Conservation (phyloP, 2,797 vertebrate genomes). For the Tolypeutes matacus region DNA sequence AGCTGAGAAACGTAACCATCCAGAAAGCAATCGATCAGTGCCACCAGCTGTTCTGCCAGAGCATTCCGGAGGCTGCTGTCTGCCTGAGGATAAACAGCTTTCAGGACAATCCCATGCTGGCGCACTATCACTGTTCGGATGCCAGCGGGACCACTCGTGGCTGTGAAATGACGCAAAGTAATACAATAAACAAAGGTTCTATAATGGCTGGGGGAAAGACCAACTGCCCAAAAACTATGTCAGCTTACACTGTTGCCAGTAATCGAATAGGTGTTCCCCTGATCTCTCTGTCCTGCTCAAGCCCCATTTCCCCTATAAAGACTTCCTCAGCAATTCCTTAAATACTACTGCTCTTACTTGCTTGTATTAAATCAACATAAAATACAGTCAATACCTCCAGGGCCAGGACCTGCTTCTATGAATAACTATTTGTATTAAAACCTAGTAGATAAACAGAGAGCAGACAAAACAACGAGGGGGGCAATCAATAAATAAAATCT, state of each 20-base stretch:
- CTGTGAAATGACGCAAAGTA: constrained; percentile 85
- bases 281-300: background rate
- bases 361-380: background rate
- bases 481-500: no score
- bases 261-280: background rate
- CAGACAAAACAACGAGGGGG: no score
- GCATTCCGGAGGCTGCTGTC: constrained; percentile 92
- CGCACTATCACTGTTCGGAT: constrained; percentile 90
- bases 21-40: constrained; percentile 93
- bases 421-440: background rate
- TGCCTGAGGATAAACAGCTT: constrained; percentile 92
- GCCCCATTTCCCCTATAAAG: background rate
- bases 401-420: background rate
- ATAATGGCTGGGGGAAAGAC: background rate
- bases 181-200: background rate
- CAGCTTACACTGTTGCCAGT: background rate
- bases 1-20: constrained; percentile 95
- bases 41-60: constrained; percentile 95
- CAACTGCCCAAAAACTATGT: background rate
- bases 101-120: constrained; percentile 93
- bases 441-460: background rate
- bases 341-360: background rate
- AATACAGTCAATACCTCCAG: background rate
- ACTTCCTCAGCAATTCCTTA: background rate
- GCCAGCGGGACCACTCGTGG: constrained; percentile 88